phyloP scores from a whole-genome alignment of 1,140 invertebrate genomes.

The Contarinia nasturtii region DNA sequence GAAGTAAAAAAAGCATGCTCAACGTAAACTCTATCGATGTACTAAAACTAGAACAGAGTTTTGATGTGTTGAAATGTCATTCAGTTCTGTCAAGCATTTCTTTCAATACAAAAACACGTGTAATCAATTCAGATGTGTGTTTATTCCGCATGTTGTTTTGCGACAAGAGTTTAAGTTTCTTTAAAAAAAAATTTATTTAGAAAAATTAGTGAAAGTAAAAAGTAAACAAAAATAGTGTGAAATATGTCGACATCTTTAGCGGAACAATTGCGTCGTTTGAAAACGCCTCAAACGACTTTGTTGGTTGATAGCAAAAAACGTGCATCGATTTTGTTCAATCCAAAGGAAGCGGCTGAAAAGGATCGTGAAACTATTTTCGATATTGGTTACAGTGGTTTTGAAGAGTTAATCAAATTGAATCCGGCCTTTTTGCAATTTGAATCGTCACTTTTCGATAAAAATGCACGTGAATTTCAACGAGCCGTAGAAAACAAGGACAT shows the following conservation, averaged over 20 bases:
- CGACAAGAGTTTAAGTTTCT: too few relatives aligned
- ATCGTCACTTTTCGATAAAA: constrained; percentile 51
- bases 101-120: too few relatives aligned
- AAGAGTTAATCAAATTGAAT: constrained; percentile 58
- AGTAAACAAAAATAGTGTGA: background rate
- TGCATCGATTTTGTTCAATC: constrained; percentile 70
- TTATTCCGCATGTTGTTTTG: too few relatives aligned
- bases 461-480: constrained; percentile 57
- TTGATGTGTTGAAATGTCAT: too few relatives aligned
- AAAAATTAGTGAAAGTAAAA: background rate
- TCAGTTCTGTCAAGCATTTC: too few relatives aligned
- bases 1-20: too few relatives aligned
- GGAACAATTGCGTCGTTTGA: constrained; percentile 61
- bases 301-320: constrained; percentile 47
- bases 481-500: constrained; percentile 49
- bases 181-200: too few relatives aligned
- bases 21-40: too few relatives aligned
- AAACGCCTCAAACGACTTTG: constrained; percentile 54
- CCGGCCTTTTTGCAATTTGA: constrained; percentile 51
- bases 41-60: too few relatives aligned
- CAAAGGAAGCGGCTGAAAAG: constrained; percentile 69
- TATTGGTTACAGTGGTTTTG: constrained; percentile 65
- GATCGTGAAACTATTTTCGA: constrained; percentile 66
- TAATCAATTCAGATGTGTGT: too few relatives aligned
- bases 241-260: constrained; percentile 49